Base-by-base conservation (phyloP, 1,140 invertebrate genomes). In the Schlechtendalia chinensis region DNA sequence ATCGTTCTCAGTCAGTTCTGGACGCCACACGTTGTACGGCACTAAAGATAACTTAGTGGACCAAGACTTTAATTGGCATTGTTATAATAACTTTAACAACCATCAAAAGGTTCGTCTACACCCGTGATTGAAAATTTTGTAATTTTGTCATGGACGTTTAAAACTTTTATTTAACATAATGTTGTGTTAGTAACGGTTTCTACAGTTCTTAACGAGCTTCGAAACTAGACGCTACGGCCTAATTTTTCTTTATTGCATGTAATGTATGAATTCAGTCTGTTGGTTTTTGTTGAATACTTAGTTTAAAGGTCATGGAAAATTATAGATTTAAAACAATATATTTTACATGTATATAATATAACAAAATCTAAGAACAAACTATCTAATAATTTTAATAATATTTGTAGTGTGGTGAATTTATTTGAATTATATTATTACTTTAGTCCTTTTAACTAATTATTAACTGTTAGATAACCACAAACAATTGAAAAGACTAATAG, bases 1-100 rank as follows among this genome's bases (percentile, higher is more conserved):
- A 32, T 81, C 81, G 16, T 83, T 71, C 65, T 82, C 81, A 17
- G 79, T 67, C 50, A 83, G 82, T 61, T 79, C 81, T 19, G 81
- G 81, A 24, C 80, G 59, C 39, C 79, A 79, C 16, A 83, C 80
- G 17, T 61, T 83, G 61, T 58, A 81, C 24, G 72, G 63, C n/a
- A 77, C 54, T 22, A 77, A 77, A 59, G 56, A 77, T 61, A 77
- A 77, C 74, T 59, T 77, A 39, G 74, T 61, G 72, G 72, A 77
- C 29, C 72, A 77, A n/a, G 74, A 59, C 5, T 77, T 77, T 77
- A 77, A 77, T 58, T 77, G 74, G 74, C 74, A 61, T 27, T 77
- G 56, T 59, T 47, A 45, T 39, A 77, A 47, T 77, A 77, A 77
- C 56, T 77, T 77, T 77, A 77, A 61, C 56, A 61, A n/a, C 22